Base-by-base conservation (phyloP, 1,140 invertebrate genomes). In the Rhizoglyphus robini region DNA sequence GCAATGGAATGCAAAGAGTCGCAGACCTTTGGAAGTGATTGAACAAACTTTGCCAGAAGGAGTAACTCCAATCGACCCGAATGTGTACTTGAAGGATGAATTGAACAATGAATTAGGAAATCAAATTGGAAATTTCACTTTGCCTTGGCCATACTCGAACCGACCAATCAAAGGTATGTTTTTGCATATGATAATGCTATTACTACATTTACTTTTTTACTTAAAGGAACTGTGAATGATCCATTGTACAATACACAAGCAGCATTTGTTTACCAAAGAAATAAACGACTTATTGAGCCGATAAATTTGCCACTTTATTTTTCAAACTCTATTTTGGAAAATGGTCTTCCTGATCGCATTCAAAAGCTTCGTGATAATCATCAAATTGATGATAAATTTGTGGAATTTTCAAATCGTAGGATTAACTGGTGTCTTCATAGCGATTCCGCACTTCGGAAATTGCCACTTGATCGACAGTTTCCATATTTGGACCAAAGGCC, bases 241-340 rank as follows among this genome's bases (percentile, higher is more conserved):
- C 67, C 67, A 2, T 30, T 41, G 2, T 68, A 68, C 34, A 60
- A 66, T 20, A 4, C 15, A 20, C n/a, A 46, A 18, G 2, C 5
- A 2, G 67, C 30, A 8, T 31, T 65, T 29, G 41, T 66, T 23
- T 68, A 58, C 49, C 8, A 66, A 36, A 38, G 67, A n/a, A 62
- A 27, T 13, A 32, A 29, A 25, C 47, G 25, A 8, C 31, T 66
- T 25, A 36, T 61, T 4, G 67, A 68, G 48, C 66, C 66, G 4
- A 61, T 61, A 20, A 68, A 68, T 51, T 48, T 57, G 11, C 51
- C 67, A 1, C 47, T 62, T 46, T 32, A 66, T 34, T 68, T 66
- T 41, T 32, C 63, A 0, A 68, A 68, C 51, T 49, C 67, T 18
- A 27, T 68, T 23, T 18, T 65, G 11, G 58, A 65, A 63, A 58